A percentile compares a stretch with the other conserved stretches of the same genome.
Conservation (phyloP, 2,113 vertebrate species). For the Mystacornis crossleyi region DNA sequence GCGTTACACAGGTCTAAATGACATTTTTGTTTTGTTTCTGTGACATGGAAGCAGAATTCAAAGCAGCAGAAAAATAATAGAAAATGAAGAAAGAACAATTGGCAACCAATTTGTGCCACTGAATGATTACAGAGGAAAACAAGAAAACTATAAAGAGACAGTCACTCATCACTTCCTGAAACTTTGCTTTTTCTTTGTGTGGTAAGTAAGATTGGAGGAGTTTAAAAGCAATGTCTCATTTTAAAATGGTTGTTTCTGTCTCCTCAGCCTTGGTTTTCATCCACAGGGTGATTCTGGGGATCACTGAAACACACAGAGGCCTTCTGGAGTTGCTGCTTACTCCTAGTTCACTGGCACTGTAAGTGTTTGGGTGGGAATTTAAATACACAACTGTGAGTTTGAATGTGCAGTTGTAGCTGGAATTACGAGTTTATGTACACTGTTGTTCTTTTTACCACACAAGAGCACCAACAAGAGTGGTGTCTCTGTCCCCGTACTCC, state of each 20-base stretch:
- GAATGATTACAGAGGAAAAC: not conserved
- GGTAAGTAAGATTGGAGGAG: conserved; percentile 4
- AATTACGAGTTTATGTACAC: not conserved
- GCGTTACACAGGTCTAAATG: not conserved
- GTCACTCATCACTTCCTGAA: not conserved
- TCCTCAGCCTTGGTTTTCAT: not conserved
- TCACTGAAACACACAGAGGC: not conserved
- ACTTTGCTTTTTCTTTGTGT: not conserved
- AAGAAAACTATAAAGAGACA: conserved; percentile 10
- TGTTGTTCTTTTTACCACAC: not conserved
- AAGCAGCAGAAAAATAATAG: conserved; percentile 20
- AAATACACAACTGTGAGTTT: not conserved
- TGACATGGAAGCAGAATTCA: conserved; percentile 33
- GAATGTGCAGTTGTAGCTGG: not conserved
- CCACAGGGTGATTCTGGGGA: not conserved
- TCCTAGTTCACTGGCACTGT: fast-evolving
- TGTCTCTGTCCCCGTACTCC: not conserved
- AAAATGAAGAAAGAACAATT: conserved; percentile 27
- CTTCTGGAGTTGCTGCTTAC: not conserved
- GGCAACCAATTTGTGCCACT: conserved; percentile 27
- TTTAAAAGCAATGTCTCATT: not conserved
- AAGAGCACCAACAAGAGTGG: not conserved
- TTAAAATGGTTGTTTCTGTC: not conserved
- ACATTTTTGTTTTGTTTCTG: conserved; percentile 8
- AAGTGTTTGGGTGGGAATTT: not conserved